Percentiles rank a stretch among this genome's conserved stretches.
Evolutionary conservation across 2,888 invertebrate species (phyloP).

Genomic region (Nephrotoma appendiculata): DNA sequence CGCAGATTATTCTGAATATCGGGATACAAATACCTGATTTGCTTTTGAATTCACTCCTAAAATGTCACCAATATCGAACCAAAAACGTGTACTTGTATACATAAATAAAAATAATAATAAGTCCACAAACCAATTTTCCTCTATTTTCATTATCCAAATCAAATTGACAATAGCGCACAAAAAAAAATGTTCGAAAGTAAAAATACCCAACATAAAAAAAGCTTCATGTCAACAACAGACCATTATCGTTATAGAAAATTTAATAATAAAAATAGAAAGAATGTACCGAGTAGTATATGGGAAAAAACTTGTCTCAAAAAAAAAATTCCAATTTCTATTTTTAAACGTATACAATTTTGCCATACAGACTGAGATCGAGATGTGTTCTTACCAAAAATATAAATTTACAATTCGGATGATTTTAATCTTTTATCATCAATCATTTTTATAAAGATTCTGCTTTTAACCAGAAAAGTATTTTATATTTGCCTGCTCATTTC

Average conservation of each 20-base stretch:
- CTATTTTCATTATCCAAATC: neutral
- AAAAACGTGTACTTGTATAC: neutral
- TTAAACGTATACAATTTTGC: neutral
- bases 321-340: neutral
- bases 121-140: neutral
- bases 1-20: neutral
- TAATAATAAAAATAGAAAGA: neutral
- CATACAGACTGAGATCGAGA: neutral
- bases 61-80: neutral
- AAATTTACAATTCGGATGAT: neutral
- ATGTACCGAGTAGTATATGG: neutral
- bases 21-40: neutral
- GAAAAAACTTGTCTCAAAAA: neutral
- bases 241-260: neutral
- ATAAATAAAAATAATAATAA: neutral
- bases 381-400: neutral
- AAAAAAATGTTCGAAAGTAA: neutral
- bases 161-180: neutral
- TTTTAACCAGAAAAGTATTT: neutral
- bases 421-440: neutral
- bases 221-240: neutral
- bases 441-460: neutral
- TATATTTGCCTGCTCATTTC: neutral
- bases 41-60: neutral
- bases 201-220: neutral